Percentiles rank a stretch among this genome's conserved stretches.
phyloP scores from a whole-genome alignment of 2,797 vertebrate species.

The Chloroceryle amazona region DNA sequence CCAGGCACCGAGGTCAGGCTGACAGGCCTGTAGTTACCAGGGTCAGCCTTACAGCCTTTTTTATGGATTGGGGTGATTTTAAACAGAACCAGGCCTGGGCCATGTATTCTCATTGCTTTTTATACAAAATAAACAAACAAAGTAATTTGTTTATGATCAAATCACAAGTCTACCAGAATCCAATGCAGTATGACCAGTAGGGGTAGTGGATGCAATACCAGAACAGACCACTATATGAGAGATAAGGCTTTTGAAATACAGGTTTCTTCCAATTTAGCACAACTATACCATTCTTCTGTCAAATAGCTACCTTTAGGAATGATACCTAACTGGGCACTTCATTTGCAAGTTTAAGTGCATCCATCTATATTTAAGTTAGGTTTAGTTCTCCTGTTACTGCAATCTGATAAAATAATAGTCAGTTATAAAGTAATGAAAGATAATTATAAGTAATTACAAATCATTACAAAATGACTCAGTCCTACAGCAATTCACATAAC shows the following conservation, averaged over 20 bases:
- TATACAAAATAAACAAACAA: background rate
- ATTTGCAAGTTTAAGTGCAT: background rate
- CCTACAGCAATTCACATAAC: background rate
- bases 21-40: no score
- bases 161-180: background rate
- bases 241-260: background rate
- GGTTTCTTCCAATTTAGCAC: background rate
- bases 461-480: background rate
- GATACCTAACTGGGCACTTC: background rate
- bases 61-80: no score
- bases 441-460: background rate
- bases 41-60: no score
- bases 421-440: background rate
- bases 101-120: accelerated
- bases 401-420: background rate
- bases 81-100: background rate
- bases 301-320: background rate
- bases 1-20: no score
- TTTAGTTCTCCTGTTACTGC: background rate
- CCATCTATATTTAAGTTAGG: background rate
- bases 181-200: background rate
- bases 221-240: background rate
- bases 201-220: background rate
- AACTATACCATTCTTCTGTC: background rate
- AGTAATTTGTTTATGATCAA: background rate